Percentiles rank a stretch among this genome's conserved stretches.
Evolutionary conservation across 2,797 vertebrate species (phyloP).

Genomic region (Chelonia mydas): DNA sequence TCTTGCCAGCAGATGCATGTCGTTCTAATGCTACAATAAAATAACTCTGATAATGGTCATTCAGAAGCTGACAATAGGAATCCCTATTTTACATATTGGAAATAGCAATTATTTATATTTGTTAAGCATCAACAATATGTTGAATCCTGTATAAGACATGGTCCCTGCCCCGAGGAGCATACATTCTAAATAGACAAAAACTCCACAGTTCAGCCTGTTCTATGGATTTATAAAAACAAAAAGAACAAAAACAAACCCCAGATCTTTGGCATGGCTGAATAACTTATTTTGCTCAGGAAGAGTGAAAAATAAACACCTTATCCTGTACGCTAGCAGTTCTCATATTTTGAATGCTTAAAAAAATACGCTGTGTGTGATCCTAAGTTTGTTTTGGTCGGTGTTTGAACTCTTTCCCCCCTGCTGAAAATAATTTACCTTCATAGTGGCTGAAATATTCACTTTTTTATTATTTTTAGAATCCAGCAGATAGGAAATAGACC

Average conservation of each 20-base stretch:
- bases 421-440: neutral
- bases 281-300: neutral
- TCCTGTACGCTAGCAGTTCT: neutral
- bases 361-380: neutral
- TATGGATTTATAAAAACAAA: neutral
- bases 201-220: neutral
- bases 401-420: neutral
- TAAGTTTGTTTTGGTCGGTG: neutral
- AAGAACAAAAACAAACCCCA: neutral
- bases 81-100: neutral
- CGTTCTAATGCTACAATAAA: neutral
- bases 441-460: neutral
- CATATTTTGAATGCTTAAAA: neutral
- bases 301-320: neutral
- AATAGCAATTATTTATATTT: neutral
- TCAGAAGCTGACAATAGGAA: neutral
- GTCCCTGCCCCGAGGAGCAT: neutral
- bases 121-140: neutral
- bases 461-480: conserved; percentile 8
- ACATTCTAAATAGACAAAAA: neutral
- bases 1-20: neutral
- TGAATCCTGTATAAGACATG: neutral
- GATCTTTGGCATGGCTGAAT: neutral
- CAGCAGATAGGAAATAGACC: neutral
- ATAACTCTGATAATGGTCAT: neutral